These are phyloP conservation scores for Macquaria ambigua DNA, from an alignment of 2,113 vertebrate genomes.

Conservation along the genomic window DNA sequence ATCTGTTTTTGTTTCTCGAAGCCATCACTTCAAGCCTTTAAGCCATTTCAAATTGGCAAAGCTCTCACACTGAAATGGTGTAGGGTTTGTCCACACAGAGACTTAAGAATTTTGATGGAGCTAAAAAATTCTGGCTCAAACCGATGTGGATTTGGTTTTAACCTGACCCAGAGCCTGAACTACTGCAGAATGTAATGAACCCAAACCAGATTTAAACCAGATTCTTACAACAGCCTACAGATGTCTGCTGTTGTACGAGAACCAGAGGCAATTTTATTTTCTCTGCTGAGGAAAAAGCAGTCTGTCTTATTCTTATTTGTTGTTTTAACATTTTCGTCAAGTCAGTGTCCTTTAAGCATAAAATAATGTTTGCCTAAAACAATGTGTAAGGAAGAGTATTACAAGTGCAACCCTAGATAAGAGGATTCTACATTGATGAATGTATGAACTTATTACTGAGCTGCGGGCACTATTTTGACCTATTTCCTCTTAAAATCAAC, in stretches of 20 bases:
- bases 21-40: slow-evolving; percentile 55
- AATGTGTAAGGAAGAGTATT: slow-evolving; percentile 11
- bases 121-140: slow-evolving; percentile 21
- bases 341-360: background rate
- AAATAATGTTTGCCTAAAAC: background rate
- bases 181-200: background rate
- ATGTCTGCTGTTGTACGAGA: slow-evolving; percentile 5
- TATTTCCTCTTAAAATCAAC: slow-evolving; percentile 32
- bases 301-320: background rate
- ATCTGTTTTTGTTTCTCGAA: slow-evolving; percentile 77
- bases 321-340: background rate
- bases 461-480: slow-evolving; percentile 29
- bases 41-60: slow-evolving; percentile 62
- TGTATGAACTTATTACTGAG: slow-evolving; percentile 21
- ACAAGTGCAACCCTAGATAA: slow-evolving; percentile 27
- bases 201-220: slow-evolving; percentile 12
- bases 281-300: background rate
- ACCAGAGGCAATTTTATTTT: background rate
- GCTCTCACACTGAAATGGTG: slow-evolving; percentile 34
- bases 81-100: slow-evolving; percentile 13
- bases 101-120: slow-evolving; percentile 6
- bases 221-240: background rate
- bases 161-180: slow-evolving; percentile 2
- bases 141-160: background rate
- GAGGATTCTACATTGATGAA: slow-evolving; percentile 19